These are phyloP conservation scores for Paradoxurus hermaphroditus DNA, from an alignment of 2,113 vertebrate genomes.

Conservation along the genomic window DNA sequence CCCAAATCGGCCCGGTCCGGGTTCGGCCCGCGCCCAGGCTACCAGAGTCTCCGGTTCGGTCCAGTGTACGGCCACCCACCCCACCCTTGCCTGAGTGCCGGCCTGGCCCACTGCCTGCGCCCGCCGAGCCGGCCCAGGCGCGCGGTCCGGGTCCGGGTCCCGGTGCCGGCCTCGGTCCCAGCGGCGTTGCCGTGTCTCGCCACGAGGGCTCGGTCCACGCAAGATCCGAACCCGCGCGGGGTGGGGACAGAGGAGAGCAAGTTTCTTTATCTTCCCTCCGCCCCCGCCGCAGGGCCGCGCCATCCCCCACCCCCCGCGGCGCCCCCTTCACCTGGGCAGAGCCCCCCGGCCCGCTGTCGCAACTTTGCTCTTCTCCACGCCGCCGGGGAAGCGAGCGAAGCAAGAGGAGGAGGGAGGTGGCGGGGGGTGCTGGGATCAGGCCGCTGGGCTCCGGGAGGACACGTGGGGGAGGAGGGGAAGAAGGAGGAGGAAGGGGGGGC, in stretches of 20 bases:
- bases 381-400: conserved; percentile 67
- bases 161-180: conserved; percentile 63
- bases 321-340: conserved; percentile 76
- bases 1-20: conserved; percentile 68
- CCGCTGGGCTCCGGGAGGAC: conserved; percentile 76
- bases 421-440: conserved; percentile 73
- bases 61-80: conserved; percentile 59
- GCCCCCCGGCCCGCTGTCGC: conserved; percentile 67
- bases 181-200: conserved; percentile 64
- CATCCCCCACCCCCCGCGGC: conserved; percentile 32
- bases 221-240: conserved; percentile 68
- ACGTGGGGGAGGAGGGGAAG: conserved; percentile 77
- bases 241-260: conserved; percentile 66
- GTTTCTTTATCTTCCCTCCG: conserved; percentile 72
- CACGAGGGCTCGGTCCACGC: conserved; percentile 74
- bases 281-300: conserved; percentile 61
- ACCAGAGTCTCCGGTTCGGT: conserved; percentile 60
- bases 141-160: conserved; percentile 48
- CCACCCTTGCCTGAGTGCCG: conserved; percentile 73
- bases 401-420: conserved; percentile 67
- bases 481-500: conserved; percentile 72
- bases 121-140: conserved; percentile 46
- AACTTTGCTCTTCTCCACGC: conserved; percentile 74
- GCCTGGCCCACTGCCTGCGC: conserved; percentile 71
- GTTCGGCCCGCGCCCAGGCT: conserved; percentile 66